Percentiles rank a stretch among this genome's conserved stretches.
phyloP scores from a whole-genome alignment of 2,797 vertebrate genomes.

The Myoxocephalus aenaeus region DNA sequence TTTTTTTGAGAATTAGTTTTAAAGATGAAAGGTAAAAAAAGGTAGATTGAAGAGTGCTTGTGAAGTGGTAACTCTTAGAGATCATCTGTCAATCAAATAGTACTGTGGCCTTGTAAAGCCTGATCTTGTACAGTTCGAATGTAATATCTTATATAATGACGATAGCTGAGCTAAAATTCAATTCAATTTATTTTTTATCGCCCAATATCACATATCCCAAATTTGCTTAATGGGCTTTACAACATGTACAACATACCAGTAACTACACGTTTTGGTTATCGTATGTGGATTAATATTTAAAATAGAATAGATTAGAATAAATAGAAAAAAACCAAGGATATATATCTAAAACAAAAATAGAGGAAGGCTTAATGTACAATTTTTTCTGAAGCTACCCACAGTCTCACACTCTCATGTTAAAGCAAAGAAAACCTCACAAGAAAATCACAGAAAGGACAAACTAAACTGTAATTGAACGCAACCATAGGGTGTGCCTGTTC shows the following conservation, averaged over 20 bases:
- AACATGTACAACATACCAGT: too few species aligned
- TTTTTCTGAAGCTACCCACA: neutral
- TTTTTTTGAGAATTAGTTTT: neutral
- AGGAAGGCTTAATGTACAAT: neutral
- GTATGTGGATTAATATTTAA: too few species aligned
- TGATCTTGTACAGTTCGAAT: neutral
- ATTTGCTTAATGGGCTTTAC: too few species aligned
- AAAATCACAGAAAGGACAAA: neutral
- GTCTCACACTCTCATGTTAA: neutral
- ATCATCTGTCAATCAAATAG: slow-evolving; percentile 6
- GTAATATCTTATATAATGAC: neutral
- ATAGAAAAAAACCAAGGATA: neutral
- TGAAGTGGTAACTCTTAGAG: neutral
- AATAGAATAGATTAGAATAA: neutral
- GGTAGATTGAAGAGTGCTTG: neutral
- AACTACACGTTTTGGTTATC: too few species aligned
- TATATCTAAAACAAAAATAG: too few species aligned
- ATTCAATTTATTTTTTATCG: too few species aligned
- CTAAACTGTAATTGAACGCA: slow-evolving; percentile 10
- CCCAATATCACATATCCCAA: too few species aligned
- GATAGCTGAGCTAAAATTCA: neutral
- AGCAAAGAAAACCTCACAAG: neutral
- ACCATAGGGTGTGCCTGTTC: neutral
- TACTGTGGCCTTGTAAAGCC: neutral
- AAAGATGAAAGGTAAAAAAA: neutral